Evolutionary conservation across 2,113 vertebrate species (phyloP), one percentile per base, ranked within the genome.

Genomic region (Capra hircus): DNA sequence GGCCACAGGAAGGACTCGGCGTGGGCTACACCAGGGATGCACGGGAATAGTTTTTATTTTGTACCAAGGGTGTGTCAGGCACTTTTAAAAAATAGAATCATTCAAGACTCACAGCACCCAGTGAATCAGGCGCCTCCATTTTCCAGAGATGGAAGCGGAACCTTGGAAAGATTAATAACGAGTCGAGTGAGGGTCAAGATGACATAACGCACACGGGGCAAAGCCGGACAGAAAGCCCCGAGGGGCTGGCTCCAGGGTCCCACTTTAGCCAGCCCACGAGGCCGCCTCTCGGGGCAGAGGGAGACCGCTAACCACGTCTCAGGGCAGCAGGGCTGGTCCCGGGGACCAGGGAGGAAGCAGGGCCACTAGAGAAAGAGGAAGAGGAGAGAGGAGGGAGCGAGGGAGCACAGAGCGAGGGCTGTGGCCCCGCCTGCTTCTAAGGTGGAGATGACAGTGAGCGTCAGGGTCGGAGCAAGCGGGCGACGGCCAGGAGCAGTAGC

Each of bases 1-100:
- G 0, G 5, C 8, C 2, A 1, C 57, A 19, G 0, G 1, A 53
- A 89, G 43, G 50, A 33, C 48, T 60, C 36, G 40, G 64, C 33
- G 6, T 7, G 6, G 3, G 52, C 93, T 17, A 60, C 17, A 33
- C 88, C 80, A 88, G 5, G 13, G 27, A 9, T 12, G 19, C 19
- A 14, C 10, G 16, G 52, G 6, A 40, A 13, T 30, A 15, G 17
- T 21, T 30, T 33, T n/a, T n/a, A 21, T 48, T 19, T 28, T 36
- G 8, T 43, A 45, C 30, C 53, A 82, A 50, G 19, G 33, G 19
- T 28, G 7, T 48, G 33, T 27, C 81, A 3, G 53, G 62, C 28
- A 43, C 53, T 33, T 64, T 40, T 36, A 12, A 67, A n/a, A 90
- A 57, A 3, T 0, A 6, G 52, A 86, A 67, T 52, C 57, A 3